Conservation (phyloP, 2,888 invertebrate genomes). For the Acrocyrtus sp. region DNA sequence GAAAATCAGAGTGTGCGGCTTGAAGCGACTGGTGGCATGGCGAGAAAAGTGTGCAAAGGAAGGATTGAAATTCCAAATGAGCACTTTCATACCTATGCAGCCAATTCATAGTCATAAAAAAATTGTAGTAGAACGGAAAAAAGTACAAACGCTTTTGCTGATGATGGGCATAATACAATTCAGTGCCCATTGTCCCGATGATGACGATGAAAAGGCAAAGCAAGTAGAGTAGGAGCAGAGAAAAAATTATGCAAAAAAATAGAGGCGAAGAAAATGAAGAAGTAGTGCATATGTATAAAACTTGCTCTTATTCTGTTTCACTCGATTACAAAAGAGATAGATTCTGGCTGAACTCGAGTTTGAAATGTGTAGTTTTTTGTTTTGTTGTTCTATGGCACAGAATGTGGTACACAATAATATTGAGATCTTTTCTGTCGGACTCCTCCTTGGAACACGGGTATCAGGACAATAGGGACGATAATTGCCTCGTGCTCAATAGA, state of each 20-base stretch:
- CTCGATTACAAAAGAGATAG: not conserved
- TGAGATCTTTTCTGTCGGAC: slow-evolving; percentile 60
- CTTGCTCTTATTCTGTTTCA: not conserved
- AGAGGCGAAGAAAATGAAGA: slow-evolving; percentile 31
- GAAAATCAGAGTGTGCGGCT: not conserved
- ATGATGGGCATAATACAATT: not conserved
- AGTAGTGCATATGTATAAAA: slow-evolving; percentile 3
- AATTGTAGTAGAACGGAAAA: too few relatives aligned
- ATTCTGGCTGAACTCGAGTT: slow-evolving; percentile 28
- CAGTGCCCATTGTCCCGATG: not conserved
- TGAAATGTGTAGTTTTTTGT: slow-evolving; percentile 19
- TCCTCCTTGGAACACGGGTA: slow-evolving; percentile 55
- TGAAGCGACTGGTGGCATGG: not conserved
- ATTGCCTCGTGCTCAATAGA: slow-evolving; percentile 63
- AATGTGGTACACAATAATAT: slow-evolving; percentile 54
- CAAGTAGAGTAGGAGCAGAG: slow-evolving; percentile 4
- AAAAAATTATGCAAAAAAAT: slow-evolving; percentile 23
- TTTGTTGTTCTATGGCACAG: slow-evolving; percentile 44
- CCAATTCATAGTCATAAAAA: not conserved
- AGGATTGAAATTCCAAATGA: not conserved
- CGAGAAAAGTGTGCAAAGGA: not conserved
- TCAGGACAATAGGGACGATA: slow-evolving; percentile 63
- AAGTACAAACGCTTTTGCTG: not conserved
- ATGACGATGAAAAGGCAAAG: slow-evolving; percentile 3
- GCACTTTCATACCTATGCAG: not conserved